phyloP scores from a whole-genome alignment of 2,113 vertebrate genomes.

The Arizona elegans region DNA sequence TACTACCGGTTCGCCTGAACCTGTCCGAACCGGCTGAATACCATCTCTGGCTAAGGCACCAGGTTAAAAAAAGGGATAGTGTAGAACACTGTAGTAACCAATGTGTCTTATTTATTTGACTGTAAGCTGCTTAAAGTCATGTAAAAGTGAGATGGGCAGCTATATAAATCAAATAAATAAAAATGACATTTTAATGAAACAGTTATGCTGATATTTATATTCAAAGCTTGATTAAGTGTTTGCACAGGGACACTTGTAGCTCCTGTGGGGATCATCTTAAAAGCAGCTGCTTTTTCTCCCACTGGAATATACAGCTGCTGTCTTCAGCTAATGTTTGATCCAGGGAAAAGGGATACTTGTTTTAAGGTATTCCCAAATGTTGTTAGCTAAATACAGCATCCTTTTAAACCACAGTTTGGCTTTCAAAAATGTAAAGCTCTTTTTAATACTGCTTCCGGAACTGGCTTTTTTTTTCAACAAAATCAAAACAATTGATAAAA shows the following conservation, averaged over 20 bases:
- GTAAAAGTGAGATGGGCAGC: background rate
- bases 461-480: background rate
- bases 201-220: background rate
- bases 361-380: background rate
- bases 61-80: background rate
- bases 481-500: background rate
- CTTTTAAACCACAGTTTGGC: background rate
- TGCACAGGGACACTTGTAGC: background rate
- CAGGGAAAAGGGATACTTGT: background rate
- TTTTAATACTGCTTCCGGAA: slow-evolving; percentile 14
- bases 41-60: too few species aligned
- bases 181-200: background rate
- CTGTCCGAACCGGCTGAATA: too few species aligned
- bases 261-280: background rate
- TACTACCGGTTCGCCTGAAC: too few species aligned
- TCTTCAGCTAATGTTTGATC: background rate
- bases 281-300: background rate
- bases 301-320: background rate
- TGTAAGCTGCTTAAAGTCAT: background rate
- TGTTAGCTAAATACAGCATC: background rate
- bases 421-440: background rate
- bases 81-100: slow-evolving; percentile 5
- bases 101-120: background rate
- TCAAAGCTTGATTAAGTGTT: background rate
- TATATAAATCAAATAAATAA: background rate